Evolutionary conservation across 2,797 vertebrate genomes (phyloP).

Genomic region (Paratrypauchen microcephalus): DNA sequence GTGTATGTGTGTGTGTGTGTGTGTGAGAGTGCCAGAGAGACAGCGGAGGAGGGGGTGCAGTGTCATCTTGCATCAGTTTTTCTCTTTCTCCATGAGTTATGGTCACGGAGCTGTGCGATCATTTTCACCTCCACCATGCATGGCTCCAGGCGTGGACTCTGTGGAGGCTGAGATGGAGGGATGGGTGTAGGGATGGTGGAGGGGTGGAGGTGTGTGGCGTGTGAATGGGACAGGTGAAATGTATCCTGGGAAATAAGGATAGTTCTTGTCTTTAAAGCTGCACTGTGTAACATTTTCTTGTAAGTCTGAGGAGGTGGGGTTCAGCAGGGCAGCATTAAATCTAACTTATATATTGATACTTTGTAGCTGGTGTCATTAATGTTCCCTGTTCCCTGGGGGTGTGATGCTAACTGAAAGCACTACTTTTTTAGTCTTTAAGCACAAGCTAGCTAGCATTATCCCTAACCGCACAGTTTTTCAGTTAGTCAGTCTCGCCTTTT

Average conservation of each 20-base stretch:
- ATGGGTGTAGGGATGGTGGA: background rate
- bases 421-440: no score
- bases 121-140: constrained; percentile 57
- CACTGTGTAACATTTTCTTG: no score
- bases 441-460: no score
- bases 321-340: no score
- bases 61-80: constrained; percentile 54
- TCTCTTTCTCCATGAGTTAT: constrained; percentile 62
- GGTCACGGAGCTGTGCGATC: constrained; percentile 57
- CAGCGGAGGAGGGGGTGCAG: constrained; percentile 14
- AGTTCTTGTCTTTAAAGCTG: no score
- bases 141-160: constrained; percentile 26
- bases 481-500: no score
- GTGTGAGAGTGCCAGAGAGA: constrained; percentile 15
- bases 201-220: background rate
- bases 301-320: no score
- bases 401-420: no score
- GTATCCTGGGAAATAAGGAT: background rate
- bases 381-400: no score
- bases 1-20: background rate
- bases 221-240: background rate
- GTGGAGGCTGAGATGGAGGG: constrained; percentile 6
- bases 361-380: no score
- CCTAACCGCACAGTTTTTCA: no score
- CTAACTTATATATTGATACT: no score